Base-by-base conservation (phyloP, 2,888 invertebrate species). In the Aphidius colemani region DNA sequence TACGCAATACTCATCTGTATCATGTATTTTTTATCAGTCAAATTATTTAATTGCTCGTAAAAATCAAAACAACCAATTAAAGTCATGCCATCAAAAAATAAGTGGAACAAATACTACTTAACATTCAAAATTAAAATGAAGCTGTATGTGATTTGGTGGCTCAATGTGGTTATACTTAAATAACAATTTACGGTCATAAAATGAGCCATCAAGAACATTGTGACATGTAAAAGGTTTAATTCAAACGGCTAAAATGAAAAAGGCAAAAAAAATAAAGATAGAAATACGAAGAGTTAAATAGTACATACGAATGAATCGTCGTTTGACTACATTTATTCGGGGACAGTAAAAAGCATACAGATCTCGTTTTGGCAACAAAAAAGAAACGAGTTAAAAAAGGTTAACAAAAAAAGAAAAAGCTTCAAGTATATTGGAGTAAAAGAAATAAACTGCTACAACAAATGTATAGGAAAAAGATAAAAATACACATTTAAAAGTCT, bases 131-230 rank as follows among this genome's bases (percentile, higher is more conserved):
- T 30, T 30, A 30, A 30, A 30, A 45, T 56, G n/a, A 41, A 43
- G 1, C n/a, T 43, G 9, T 43, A 45, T 30, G 30, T 48, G 30
- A 30, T 30, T 30, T 30, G 30, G 30, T 30, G 30, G 30, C 4
- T 30, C 30, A 30, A 30, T 30, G 30, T 30, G 30, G 30, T 30
- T 30, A 18, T 71, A 72, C 75, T 75, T 75, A 74, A 77, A 75
- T 75, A 78, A 76, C 74, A 75, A 75, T 76, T 73, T 72, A 66
- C 49, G 68, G 66, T 69, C 63, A 53, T 72, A 72, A 78, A 78
- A 79, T 79, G 74, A 77, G 76, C 78, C 74, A 78, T 78, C 78
- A 78, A 73, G 72, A 70, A 74, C 76, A 77, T 74, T 74, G 72
- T 70, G 72, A 71, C 73, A 71, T 71, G 75, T 75, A 72, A 73